Evolutionary conservation across 2,113 vertebrate genomes (phyloP).

Genomic region (Mormoops blainvillei): DNA sequence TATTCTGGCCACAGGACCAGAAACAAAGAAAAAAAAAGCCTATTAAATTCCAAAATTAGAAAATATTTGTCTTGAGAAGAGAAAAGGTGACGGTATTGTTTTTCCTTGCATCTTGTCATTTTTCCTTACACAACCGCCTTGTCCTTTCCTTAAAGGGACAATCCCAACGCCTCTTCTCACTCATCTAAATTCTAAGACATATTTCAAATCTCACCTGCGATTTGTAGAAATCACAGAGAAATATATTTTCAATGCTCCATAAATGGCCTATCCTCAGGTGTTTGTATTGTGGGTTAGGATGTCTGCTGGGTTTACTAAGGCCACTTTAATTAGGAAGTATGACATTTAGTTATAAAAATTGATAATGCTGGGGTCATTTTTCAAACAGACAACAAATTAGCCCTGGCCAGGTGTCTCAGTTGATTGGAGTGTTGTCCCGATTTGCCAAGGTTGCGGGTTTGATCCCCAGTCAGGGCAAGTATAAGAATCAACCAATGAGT

Average conservation of each 20-base stretch:
- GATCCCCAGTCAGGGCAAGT: too few species aligned
- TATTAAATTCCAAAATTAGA: background rate
- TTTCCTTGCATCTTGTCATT: background rate
- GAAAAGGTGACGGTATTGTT: background rate
- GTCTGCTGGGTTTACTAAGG: background rate
- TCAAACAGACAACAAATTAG: background rate
- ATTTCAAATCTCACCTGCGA: background rate
- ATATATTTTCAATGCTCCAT: background rate
- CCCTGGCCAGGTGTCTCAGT: too few species aligned
- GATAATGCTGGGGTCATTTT: background rate
- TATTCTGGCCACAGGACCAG: background rate
- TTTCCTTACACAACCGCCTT: background rate
- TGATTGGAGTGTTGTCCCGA: too few species aligned
- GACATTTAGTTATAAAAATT: constrained; percentile 10
- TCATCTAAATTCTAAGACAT: background rate
- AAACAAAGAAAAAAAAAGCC: background rate
- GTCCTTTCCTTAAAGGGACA: background rate
- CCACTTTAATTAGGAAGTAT: background rate
- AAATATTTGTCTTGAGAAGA: background rate
- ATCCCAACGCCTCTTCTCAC: background rate
- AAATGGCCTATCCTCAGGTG: background rate
- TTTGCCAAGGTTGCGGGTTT: too few species aligned
- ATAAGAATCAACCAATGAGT: too few species aligned
- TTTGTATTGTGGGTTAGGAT: background rate
- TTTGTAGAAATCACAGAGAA: background rate